These are phyloP conservation scores for Typhlichthys subterraneus DNA, from an alignment of 2,797 vertebrate genomes.

Conservation along the genomic window DNA sequence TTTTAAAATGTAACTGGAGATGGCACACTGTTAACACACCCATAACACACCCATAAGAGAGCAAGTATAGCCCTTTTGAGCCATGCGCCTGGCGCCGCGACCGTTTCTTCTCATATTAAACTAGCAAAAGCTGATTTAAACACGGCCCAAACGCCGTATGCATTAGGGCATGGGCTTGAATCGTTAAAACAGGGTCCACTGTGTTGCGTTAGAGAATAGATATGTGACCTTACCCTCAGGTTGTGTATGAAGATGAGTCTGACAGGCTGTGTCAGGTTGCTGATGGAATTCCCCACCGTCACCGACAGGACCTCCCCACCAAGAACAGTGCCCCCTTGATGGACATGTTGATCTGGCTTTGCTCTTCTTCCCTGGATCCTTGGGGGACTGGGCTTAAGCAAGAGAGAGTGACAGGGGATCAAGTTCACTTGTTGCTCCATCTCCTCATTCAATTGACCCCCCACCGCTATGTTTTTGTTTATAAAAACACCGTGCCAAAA, in stretches of 20 bases:
- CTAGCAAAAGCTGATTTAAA: no score
- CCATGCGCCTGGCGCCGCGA: no score
- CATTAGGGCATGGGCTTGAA: no score
- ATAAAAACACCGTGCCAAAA: no score
- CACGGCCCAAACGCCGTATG: no score
- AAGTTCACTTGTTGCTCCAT: neutral
- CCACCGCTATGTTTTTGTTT: no score
- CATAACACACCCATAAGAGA: no score
- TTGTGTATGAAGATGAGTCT: conserved; percentile 53
- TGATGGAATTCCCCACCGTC: conserved; percentile 55
- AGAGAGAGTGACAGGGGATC: neutral
- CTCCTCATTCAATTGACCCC: neutral
- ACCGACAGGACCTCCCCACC: conserved; percentile 55
- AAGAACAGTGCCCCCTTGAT: conserved; percentile 16
- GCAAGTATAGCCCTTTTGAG: no score
- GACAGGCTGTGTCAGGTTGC: conserved; percentile 62
- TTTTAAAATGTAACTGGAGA: no score
- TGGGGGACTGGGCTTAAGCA: conserved; percentile 11
- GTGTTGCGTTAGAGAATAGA: neutral
- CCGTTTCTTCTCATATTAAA: no score
- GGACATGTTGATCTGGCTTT: neutral
- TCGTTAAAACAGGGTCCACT: neutral
- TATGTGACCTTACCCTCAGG: conserved; percentile 37
- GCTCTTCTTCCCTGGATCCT: no score
- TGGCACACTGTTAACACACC: no score